Percentiles rank a stretch among this genome's conserved stretches.
phyloP scores from a whole-genome alignment of 2,888 invertebrate species.

The Synanthedon formicaeformis region DNA sequence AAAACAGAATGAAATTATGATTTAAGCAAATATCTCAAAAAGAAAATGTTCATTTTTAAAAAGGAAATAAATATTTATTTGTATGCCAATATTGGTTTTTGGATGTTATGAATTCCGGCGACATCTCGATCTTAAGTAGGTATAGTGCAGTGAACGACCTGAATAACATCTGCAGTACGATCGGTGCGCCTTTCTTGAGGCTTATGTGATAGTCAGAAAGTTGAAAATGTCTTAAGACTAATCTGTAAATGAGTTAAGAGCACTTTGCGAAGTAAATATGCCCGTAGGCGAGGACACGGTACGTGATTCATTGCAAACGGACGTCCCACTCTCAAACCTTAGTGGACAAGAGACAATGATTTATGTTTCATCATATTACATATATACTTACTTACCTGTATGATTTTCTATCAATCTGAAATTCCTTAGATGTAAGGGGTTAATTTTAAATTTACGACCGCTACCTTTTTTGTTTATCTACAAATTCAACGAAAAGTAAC shows the following conservation, averaged over 20 bases:
- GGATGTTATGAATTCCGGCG: background rate
- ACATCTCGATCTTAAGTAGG: conserved; percentile 16
- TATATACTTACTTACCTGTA: no score
- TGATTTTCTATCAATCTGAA: no score
- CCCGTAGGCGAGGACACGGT: conserved; percentile 49
- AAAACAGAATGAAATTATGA: no score
- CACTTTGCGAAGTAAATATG: conserved; percentile 45
- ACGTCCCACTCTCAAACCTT: conserved; percentile 35
- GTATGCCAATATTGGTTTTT: background rate
- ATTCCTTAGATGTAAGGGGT: no score
- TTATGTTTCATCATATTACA: conserved; percentile 10
- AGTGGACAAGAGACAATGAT: conserved; percentile 25
- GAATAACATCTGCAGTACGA: conserved; percentile 11
- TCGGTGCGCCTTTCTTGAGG: conserved; percentile 13
- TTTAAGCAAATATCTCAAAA: no score
- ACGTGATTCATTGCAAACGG: conserved; percentile 49
- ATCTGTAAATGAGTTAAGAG: conserved; percentile 10
- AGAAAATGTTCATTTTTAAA: no score
- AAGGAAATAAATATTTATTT: no score
- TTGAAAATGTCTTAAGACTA: conserved; percentile 15
- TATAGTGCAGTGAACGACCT: conserved; percentile 38
- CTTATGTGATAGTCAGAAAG: conserved; percentile 25
- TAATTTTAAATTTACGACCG: no score
- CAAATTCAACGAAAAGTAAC: no score
- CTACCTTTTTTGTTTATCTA: no score